These are phyloP conservation scores for Odobenus rosmarus DNA, from an alignment of 2,113 vertebrate genomes.

Conservation along the genomic window DNA sequence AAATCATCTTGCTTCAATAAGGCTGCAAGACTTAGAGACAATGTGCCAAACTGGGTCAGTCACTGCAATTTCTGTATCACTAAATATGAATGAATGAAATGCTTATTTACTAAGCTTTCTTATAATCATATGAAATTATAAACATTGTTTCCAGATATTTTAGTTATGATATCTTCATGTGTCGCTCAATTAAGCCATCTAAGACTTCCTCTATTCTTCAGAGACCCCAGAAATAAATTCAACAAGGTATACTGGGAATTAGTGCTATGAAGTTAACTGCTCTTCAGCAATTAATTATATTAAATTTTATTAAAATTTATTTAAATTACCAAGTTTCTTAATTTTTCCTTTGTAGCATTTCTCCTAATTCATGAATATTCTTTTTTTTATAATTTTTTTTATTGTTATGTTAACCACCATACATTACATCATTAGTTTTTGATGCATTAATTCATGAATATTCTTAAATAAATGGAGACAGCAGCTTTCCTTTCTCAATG, in stretches of 20 bases:
- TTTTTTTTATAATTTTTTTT: no score
- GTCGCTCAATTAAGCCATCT: not conserved
- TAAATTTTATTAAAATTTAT: not conserved
- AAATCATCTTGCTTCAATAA: not conserved
- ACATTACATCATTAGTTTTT: no score
- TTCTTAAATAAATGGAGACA: not conserved
- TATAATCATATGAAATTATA: not conserved
- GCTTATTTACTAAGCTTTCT: not conserved
- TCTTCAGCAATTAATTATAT: not conserved
- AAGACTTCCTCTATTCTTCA: not conserved
- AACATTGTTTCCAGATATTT: not conserved
- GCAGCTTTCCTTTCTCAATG: not conserved
- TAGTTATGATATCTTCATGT: not conserved
- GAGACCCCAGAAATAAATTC: not conserved
- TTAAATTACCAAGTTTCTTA: not conserved
- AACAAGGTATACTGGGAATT: not conserved
- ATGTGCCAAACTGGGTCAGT: not conserved
- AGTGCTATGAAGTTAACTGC: not conserved
- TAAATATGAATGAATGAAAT: not conserved
- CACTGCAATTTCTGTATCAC: not conserved
- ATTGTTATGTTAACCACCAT: no score
- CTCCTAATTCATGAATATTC: not conserved
- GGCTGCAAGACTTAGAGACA: not conserved
- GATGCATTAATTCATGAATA: not conserved
- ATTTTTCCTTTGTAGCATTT: not conserved